A percentile compares a stretch with the other conserved stretches of the same genome.
These are phyloP conservation scores for Euura lappo DNA, from an alignment of 1,140 invertebrate genomes.

Conservation along the genomic window DNA sequence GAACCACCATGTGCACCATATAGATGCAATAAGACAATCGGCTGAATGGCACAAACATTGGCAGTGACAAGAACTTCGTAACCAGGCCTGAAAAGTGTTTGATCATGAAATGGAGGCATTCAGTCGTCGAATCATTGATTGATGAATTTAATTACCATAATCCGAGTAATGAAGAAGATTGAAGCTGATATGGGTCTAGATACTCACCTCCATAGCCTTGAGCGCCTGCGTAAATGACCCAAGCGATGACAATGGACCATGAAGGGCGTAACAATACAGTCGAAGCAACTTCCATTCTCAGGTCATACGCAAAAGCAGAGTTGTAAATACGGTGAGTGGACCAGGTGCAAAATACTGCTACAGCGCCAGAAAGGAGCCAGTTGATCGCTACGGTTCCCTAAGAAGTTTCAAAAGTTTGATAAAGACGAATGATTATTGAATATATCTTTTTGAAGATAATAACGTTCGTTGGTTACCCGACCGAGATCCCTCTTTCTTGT, in stretches of 20 bases:
- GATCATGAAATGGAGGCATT: too few species aligned
- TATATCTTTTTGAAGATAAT: too few species aligned
- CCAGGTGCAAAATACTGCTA: not conserved
- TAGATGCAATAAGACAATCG: conserved; percentile 67
- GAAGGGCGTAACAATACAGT: conserved; percentile 45
- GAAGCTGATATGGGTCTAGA: not conserved
- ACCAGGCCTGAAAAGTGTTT: conserved; percentile 53
- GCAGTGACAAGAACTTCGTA: conserved; percentile 63
- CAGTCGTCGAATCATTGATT: too few species aligned
- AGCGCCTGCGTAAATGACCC: conserved; percentile 59
- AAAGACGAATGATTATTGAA: too few species aligned
- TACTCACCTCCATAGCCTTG: conserved; percentile 34
- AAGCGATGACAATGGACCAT: conserved; percentile 56
- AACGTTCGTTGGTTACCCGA: not conserved
- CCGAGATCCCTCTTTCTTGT: not conserved
- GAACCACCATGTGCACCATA: conserved; percentile 56
- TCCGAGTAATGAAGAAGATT: not conserved
- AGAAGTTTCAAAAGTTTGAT: not conserved
- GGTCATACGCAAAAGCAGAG: conserved; percentile 14
- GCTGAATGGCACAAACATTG: conserved; percentile 61
- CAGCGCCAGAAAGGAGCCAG: not conserved
- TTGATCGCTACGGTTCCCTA: too few species aligned
- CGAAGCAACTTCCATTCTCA: conserved; percentile 41
- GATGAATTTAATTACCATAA: not conserved
- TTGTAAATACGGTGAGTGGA: not conserved